Evolutionary conservation across 2,113 vertebrate genomes (phyloP).

Genomic region (Corydoras sp.): DNA sequence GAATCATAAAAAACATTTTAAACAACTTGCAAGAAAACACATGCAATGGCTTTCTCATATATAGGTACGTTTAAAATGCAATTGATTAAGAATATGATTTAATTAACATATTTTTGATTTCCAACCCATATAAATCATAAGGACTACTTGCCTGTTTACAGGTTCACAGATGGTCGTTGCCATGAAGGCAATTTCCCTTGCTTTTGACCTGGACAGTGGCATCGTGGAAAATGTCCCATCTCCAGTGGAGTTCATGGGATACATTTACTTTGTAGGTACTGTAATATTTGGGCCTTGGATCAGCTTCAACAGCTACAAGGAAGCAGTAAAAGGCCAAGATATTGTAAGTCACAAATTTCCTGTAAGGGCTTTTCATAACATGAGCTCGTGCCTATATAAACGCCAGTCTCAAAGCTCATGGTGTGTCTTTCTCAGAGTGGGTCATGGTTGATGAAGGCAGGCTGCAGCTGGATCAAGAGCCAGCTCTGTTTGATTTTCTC

Average conservation of each 20-base stretch:
- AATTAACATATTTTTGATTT: no score
- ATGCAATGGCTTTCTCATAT: no score
- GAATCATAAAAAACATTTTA: neutral
- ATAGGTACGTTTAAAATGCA: no score
- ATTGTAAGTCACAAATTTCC: constrained; percentile 64
- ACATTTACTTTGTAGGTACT: constrained; percentile 84
- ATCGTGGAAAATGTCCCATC: constrained; percentile 70
- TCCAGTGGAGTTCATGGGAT: constrained; percentile 80
- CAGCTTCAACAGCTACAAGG: constrained; percentile 76
- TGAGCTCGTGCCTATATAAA: neutral
- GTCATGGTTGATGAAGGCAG: constrained; percentile 69
- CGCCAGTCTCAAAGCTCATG: neutral
- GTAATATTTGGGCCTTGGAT: constrained; percentile 87
- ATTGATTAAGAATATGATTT: no score
- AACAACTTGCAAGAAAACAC: no score
- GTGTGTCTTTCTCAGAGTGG: constrained; percentile 61
- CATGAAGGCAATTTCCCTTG: constrained; percentile 88
- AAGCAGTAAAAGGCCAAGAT: constrained; percentile 65
- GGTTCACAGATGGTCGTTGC: constrained; percentile 91
- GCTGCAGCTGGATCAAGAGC: constrained; percentile 69
- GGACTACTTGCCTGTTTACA: constrained; percentile 36
- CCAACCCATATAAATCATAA: no score
- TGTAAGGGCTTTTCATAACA: neutral
- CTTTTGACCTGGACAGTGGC: constrained; percentile 82
- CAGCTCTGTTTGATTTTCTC: constrained; percentile 78